These are phyloP conservation scores for Homarus gammarus DNA, from an alignment of 2,888 invertebrate species.

Conservation along the genomic window DNA sequence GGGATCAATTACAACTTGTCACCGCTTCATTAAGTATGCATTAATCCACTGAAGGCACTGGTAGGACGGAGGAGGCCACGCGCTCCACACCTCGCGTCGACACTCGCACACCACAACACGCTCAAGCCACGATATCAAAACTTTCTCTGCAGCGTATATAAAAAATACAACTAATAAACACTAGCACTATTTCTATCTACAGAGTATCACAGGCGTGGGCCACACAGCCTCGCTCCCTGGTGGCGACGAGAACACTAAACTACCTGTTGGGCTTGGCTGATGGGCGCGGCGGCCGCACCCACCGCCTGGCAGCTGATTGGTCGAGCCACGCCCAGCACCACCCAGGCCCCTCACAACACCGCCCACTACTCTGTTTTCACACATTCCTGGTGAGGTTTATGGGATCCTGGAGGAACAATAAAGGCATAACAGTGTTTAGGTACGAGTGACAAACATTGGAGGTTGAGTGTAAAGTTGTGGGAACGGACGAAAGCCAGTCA, in stretches of 20 bases:
- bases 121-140: neutral
- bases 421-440: neutral
- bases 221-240: slow-evolving; percentile 63
- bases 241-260: slow-evolving; percentile 61
- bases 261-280: slow-evolving; percentile 69
- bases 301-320: slow-evolving; percentile 60
- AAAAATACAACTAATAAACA: slow-evolving; percentile 17
- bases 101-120: neutral
- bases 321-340: slow-evolving; percentile 63
- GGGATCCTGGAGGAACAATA: neutral
- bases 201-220: slow-evolving; percentile 61
- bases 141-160: neutral
- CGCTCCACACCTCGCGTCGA: neutral
- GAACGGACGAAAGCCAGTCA: neutral
- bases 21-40: slow-evolving; percentile 46
- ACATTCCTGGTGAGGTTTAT: neutral
- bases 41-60: slow-evolving; percentile 51
- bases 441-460: neutral
- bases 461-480: neutral
- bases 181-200: slow-evolving; percentile 34
- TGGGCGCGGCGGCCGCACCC: slow-evolving; percentile 66
- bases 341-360: slow-evolving; percentile 47
- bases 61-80: slow-evolving; percentile 31
- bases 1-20: slow-evolving; percentile 40
- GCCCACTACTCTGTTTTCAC: slow-evolving; percentile 35